Evolutionary conservation across 2,888 invertebrate species (phyloP).

Genomic region (Luperina nickerlii): DNA sequence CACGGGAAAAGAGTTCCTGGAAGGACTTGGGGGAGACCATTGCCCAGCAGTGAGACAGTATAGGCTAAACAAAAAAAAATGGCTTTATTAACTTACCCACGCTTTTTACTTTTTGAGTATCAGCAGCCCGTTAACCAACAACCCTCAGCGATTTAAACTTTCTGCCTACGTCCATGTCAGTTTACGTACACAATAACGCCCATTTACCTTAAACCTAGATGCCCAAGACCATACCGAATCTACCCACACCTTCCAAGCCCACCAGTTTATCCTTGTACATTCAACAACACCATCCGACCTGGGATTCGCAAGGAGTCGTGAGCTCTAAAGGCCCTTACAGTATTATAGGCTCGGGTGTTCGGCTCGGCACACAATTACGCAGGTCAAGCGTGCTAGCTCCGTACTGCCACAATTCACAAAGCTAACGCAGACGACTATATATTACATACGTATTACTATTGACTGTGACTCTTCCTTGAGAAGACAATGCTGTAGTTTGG

Average conservation of each 20-base stretch:
- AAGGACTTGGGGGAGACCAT: too few relatives aligned
- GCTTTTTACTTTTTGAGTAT: neutral
- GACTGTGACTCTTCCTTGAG: constrained; percentile 55
- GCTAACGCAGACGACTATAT: constrained; percentile 72
- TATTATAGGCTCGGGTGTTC: constrained; percentile 79
- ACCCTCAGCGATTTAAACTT: neutral
- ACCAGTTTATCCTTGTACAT: neutral
- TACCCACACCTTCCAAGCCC: neutral
- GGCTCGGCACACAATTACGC: constrained; percentile 84
- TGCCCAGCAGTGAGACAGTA: too few relatives aligned
- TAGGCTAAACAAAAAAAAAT: too few relatives aligned
- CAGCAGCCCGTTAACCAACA: neutral
- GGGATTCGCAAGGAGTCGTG: constrained; percentile 58
- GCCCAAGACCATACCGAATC: too few relatives aligned
- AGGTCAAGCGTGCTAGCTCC: constrained; percentile 82
- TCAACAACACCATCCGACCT: constrained; percentile 25
- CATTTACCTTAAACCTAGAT: neutral
- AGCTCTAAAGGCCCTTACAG: constrained; percentile 68
- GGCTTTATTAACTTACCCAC: too few relatives aligned
- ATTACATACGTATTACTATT: constrained; percentile 46
- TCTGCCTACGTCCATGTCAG: neutral
- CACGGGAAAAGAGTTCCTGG: too few relatives aligned
- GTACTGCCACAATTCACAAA: constrained; percentile 74
- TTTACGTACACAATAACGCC: neutral
- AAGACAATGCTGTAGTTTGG: constrained; percentile 18